Evolutionary conservation across 1,140 invertebrate genomes (phyloP).

Genomic region (Nylanderia fulva): DNA sequence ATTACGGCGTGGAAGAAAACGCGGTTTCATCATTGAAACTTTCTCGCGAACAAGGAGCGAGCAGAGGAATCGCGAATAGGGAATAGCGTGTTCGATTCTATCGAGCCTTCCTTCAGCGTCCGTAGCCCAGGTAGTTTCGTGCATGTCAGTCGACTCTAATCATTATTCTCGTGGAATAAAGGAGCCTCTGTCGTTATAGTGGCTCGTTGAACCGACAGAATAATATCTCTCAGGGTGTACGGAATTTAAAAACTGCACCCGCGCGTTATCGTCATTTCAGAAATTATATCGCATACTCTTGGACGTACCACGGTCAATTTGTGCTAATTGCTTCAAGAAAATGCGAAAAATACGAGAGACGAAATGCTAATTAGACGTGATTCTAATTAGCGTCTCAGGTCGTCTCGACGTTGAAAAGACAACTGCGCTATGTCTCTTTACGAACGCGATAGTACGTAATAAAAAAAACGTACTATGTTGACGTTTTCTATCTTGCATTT

Average conservation of each 20-base stretch:
- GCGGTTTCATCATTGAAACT: conserved; percentile 5
- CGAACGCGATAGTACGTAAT: neutral
- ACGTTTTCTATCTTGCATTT: neutral
- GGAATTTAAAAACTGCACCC: neutral
- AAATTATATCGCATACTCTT: neutral
- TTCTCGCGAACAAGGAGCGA: neutral
- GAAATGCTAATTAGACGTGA: conserved; percentile 24
- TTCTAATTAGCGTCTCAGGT: conserved; percentile 1
- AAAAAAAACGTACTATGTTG: neutral
- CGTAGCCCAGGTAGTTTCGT: neutral
- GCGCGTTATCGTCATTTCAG: neutral
- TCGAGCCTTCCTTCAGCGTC: conserved; percentile 5
- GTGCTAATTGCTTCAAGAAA: conserved; percentile 9
- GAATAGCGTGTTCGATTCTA: conserved; percentile 32
- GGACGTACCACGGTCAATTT: neutral
- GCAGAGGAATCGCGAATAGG: conserved; percentile 20
- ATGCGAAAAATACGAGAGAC: neutral
- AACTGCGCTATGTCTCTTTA: neutral
- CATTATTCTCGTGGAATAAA: conserved; percentile 32
- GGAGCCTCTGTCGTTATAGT: conserved; percentile 1
- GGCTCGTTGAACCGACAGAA: conserved; percentile 16
- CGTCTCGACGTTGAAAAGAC: conserved; percentile 11
- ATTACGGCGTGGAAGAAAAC: neutral
- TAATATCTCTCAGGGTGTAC: neutral
- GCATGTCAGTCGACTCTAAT: conserved; percentile 39